phyloP scores from a whole-genome alignment of 2,797 vertebrate genomes.

The Acropternis orthonyx region DNA sequence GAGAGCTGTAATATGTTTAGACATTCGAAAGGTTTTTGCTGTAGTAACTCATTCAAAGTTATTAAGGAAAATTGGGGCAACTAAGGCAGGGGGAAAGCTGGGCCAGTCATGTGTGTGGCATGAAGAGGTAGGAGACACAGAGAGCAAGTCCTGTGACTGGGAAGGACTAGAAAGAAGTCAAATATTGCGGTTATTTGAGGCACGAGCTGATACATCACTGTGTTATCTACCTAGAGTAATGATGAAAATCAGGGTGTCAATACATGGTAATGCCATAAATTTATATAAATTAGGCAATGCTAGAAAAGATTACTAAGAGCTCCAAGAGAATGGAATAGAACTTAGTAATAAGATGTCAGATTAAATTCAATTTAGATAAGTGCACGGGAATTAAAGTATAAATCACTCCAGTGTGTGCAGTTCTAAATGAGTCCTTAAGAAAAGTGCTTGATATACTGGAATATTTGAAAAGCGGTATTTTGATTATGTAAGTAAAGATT shows the following conservation, averaged over 20 bases:
- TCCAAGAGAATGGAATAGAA: conserved; percentile 23
- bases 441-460: background rate
- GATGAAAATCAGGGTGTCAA: background rate
- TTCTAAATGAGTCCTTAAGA: conserved; percentile 16
- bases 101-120: background rate
- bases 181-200: background rate
- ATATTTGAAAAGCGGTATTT: conserved; percentile 6
- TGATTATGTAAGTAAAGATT: background rate
- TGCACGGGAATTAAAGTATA: conserved; percentile 16
- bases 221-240: background rate
- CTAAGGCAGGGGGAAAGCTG: background rate
- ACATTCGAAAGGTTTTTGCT: background rate
- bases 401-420: background rate
- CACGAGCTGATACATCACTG: background rate
- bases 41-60: background rate
- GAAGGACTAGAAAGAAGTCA: background rate
- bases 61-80: background rate
- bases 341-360: conserved; percentile 45
- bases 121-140: background rate
- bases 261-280: background rate
- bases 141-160: background rate
- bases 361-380: conserved; percentile 51
- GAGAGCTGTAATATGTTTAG: background rate
- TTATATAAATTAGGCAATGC: conserved; percentile 16
- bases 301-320: background rate